Conservation (phyloP, 2,888 invertebrate genomes). For the Erebia palarica region DNA sequence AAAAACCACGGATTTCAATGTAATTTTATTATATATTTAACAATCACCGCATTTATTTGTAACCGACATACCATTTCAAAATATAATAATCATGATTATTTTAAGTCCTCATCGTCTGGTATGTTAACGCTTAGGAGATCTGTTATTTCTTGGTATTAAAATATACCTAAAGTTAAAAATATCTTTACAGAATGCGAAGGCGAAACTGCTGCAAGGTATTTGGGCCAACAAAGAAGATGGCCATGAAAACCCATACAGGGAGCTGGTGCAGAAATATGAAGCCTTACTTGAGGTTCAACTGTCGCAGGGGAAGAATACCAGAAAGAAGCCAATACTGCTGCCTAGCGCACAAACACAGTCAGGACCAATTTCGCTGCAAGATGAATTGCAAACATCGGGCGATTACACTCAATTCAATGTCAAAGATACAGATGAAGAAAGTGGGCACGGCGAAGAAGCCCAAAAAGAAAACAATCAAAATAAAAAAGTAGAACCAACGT, state of each 20-base stretch:
- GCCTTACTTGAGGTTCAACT: conserved; percentile 90
- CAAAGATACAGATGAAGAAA: conserved; percentile 85
- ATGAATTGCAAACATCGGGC: conserved; percentile 89
- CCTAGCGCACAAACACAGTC: conserved; percentile 62
- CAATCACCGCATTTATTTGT: conserved; percentile 28
- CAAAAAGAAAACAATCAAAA: conserved; percentile 75
- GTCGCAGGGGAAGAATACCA: conserved; percentile 81
- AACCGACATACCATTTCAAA: conserved; percentile 32
- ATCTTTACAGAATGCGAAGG: conserved; percentile 75
- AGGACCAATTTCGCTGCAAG: conserved; percentile 83
- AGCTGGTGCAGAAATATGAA: conserved; percentile 92
- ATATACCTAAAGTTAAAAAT: neutral
- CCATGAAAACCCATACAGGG: conserved; percentile 88
- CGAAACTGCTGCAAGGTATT: conserved; percentile 77
- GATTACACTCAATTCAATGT: conserved; percentile 86
- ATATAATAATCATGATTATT: conserved; percentile 16
- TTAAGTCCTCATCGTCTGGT: neutral
- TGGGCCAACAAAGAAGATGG: conserved; percentile 80
- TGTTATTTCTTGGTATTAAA: neutral
- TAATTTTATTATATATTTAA: conserved; percentile 16
- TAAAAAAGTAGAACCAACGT: conserved; percentile 68
- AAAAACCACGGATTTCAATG: conserved; percentile 4
- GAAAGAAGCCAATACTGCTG: conserved; percentile 60
- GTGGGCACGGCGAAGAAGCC: conserved; percentile 82
- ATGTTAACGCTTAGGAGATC: neutral